Evolutionary conservation across 2,797 vertebrate species (phyloP).

Genomic region (Heteromormyrus szaboi): DNA sequence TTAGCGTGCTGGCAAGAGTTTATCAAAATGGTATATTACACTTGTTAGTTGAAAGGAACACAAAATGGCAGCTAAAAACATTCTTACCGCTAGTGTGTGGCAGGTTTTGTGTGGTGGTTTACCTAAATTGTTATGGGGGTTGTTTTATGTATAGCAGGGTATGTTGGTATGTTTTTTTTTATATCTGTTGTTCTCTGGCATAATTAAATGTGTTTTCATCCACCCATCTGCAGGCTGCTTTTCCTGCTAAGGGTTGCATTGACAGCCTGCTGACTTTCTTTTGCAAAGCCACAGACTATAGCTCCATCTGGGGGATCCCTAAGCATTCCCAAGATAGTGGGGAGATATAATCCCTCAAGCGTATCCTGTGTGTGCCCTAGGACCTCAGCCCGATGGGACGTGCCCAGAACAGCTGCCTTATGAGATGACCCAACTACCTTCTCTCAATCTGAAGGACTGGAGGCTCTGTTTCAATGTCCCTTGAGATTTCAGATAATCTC

Average conservation of each 20-base stretch:
- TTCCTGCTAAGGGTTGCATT: background rate
- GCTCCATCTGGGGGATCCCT: background rate
- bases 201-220: background rate
- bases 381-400: background rate
- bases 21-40: background rate
- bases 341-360: background rate
- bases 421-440: background rate
- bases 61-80: background rate
- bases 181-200: background rate
- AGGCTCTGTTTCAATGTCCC: background rate
- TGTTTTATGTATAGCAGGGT: conserved; percentile 44
- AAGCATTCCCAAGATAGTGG: background rate
- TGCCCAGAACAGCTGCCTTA: background rate
- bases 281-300: background rate
- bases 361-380: background rate
- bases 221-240: background rate
- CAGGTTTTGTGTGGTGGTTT: background rate
- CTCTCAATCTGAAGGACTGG: background rate
- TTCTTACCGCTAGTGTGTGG: background rate
- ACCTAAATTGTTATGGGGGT: conserved; percentile 37
- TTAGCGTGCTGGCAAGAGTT: background rate
- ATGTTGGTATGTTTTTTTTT: background rate
- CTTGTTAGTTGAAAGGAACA: background rate
- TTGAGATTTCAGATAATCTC: background rate
- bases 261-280: background rate